These are phyloP conservation scores for Drosophila subpulchrella DNA, from an alignment of 1,140 invertebrate genomes.

Conservation along the genomic window DNA sequence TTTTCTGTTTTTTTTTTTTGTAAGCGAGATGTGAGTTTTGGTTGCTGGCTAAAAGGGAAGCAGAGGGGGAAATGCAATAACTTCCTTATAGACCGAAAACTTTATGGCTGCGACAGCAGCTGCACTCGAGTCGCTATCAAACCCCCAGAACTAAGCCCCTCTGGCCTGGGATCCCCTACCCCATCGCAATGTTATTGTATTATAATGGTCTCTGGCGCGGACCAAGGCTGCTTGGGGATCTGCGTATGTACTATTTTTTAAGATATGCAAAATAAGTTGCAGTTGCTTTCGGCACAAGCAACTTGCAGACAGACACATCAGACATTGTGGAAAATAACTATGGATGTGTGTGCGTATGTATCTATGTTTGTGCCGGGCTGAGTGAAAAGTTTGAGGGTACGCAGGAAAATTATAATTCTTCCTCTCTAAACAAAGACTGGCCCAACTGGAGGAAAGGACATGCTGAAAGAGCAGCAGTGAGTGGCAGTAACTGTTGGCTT, in stretches of 20 bases:
- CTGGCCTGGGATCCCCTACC: slow-evolving; percentile 1
- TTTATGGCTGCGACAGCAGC: slow-evolving; percentile 50
- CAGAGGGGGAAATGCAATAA: slow-evolving; percentile 33
- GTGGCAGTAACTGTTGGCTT: slow-evolving; percentile 40
- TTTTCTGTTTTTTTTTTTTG: not conserved
- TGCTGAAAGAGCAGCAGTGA: slow-evolving; percentile 19
- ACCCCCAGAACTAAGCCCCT: slow-evolving; percentile 11
- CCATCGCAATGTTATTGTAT: slow-evolving; percentile 42
- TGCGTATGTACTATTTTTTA: slow-evolving; percentile 74
- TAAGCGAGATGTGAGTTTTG: slow-evolving; percentile 22
- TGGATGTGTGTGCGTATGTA: not conserved
- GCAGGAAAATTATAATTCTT: slow-evolving; percentile 77
- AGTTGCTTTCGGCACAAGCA: slow-evolving; percentile 47
- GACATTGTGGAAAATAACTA: slow-evolving; percentile 62
- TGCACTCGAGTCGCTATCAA: slow-evolving; percentile 47
- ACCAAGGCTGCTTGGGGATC: slow-evolving; percentile 20
- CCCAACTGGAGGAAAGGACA: slow-evolving; percentile 22
- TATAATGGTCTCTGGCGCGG: slow-evolving; percentile 59
- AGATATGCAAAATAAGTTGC: slow-evolving; percentile 79
- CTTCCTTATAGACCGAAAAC: slow-evolving; percentile 56
- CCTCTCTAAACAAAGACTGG: slow-evolving; percentile 63
- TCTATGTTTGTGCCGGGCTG: slow-evolving; percentile 24
- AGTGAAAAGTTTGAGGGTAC: slow-evolving; percentile 46
- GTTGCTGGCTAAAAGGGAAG: slow-evolving; percentile 21
- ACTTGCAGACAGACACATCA: slow-evolving; percentile 50